Percentiles rank a stretch among this genome's conserved stretches.
phyloP scores from a whole-genome alignment of 2,113 vertebrate genomes.

The Ptychochromis oligacanthus region DNA sequence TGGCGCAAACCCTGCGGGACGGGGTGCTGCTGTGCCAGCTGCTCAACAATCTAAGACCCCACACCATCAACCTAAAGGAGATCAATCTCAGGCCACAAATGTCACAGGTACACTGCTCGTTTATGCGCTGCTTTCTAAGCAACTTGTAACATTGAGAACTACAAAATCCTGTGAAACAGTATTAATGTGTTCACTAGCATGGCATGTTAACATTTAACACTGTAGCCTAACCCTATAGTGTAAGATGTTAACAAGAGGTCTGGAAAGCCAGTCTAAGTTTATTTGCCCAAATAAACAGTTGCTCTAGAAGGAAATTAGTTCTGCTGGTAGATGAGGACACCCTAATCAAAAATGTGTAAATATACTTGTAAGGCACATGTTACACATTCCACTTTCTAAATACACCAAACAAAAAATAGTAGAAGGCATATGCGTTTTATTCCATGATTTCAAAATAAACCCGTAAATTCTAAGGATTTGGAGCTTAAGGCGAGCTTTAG shows the following conservation, averaged over 20 bases:
- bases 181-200: background rate
- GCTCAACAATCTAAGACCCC: conserved; percentile 88
- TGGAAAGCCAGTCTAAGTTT: background rate
- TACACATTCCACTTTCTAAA: no score
- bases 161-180: background rate
- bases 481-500: background rate
- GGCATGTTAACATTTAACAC: no score
- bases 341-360: background rate
- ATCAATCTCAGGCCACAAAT: conserved; percentile 93
- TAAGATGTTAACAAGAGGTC: background rate
- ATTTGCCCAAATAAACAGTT: background rate
- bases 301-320: background rate
- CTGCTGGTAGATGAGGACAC: background rate
- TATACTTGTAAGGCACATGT: background rate
- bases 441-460: background rate
- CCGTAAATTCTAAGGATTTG: background rate
- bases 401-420: background rate
- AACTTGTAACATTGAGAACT: background rate
- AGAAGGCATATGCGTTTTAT: background rate
- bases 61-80: conserved; percentile 89
- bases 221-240: background rate
- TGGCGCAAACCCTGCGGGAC: conserved; percentile 93
- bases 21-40: conserved; percentile 92
- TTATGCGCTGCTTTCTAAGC: background rate
- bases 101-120: conserved; percentile 84